A percentile compares a stretch with the other conserved stretches of the same genome.
Evolutionary conservation across 2,888 invertebrate species (phyloP).

Genomic region (Euphydryas editha): DNA sequence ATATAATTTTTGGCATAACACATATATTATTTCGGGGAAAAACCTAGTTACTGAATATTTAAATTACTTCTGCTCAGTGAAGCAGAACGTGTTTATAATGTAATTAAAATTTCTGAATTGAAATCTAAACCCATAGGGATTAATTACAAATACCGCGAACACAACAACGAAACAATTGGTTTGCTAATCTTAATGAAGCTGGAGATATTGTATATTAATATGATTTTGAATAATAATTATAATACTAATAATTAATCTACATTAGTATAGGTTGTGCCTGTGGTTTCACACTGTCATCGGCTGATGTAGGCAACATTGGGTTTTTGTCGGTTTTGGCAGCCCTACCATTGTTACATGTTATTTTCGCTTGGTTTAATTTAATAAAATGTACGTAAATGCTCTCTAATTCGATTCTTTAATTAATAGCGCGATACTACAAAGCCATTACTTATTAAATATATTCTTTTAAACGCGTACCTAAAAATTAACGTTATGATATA

Average conservation of each 20-base stretch:
- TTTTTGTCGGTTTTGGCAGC: too few species aligned
- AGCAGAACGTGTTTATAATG: background rate
- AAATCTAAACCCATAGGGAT: slow-evolving; percentile 7
- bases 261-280: background rate
- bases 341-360: too few species aligned
- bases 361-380: too few species aligned
- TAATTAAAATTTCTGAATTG: background rate
- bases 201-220: background rate
- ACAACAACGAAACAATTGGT: background rate
- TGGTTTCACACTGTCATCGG: background rate
- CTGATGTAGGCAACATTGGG: too few species aligned
- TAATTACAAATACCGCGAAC: background rate
- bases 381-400: too few species aligned
- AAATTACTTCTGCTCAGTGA: background rate
- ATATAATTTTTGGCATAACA: too few species aligned
- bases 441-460: too few species aligned
- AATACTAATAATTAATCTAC: background rate
- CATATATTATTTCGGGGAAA: background rate
- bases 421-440: too few species aligned
- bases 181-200: slow-evolving; percentile 6
- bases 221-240: slow-evolving; percentile 8
- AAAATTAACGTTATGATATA: too few species aligned
- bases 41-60: background rate
- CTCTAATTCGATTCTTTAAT: too few species aligned
- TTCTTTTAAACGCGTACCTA: too few species aligned